Conservation (phyloP, 2,888 invertebrate species). For the Hydraecia micacea region DNA sequence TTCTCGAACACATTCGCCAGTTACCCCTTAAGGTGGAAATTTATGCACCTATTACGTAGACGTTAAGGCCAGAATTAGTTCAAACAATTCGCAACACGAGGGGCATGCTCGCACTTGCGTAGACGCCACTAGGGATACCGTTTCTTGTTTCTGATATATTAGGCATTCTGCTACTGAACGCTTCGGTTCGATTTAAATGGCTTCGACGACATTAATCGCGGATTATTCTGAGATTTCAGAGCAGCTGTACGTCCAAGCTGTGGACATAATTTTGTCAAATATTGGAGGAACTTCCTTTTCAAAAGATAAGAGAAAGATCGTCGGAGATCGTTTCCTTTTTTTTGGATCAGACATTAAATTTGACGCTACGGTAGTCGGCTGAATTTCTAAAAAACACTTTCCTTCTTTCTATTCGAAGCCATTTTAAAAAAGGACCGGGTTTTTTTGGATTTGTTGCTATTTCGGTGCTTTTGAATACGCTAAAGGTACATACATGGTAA, state of each 20-base stretch:
- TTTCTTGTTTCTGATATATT: slow-evolving; percentile 53
- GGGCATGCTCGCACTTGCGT: slow-evolving; percentile 65
- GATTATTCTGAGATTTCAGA: slow-evolving; percentile 36
- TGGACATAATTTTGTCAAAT: background rate
- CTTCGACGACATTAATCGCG: slow-evolving; percentile 11
- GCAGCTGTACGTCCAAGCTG: slow-evolving; percentile 8
- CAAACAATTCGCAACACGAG: slow-evolving; percentile 79
- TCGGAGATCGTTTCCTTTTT: background rate
- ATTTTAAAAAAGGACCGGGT: background rate
- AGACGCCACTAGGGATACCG: slow-evolving; percentile 51
- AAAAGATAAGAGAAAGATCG: background rate
- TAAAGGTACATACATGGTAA: slow-evolving; percentile 51
- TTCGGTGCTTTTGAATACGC: background rate
- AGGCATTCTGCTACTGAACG: slow-evolving; percentile 33
- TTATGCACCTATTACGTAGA: slow-evolving; percentile 68
- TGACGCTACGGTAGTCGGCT: background rate
- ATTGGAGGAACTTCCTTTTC: background rate
- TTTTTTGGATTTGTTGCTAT: background rate
- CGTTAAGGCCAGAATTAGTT: slow-evolving; percentile 78
- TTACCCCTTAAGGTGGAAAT: slow-evolving; percentile 63
- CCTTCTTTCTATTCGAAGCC: background rate
- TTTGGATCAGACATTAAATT: background rate
- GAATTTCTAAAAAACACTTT: background rate
- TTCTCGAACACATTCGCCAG: slow-evolving; percentile 58
- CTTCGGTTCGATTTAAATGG: slow-evolving; percentile 42